Evolutionary conservation across 2,113 vertebrate genomes (phyloP).

Genomic region (Cnemophilus loriae): DNA sequence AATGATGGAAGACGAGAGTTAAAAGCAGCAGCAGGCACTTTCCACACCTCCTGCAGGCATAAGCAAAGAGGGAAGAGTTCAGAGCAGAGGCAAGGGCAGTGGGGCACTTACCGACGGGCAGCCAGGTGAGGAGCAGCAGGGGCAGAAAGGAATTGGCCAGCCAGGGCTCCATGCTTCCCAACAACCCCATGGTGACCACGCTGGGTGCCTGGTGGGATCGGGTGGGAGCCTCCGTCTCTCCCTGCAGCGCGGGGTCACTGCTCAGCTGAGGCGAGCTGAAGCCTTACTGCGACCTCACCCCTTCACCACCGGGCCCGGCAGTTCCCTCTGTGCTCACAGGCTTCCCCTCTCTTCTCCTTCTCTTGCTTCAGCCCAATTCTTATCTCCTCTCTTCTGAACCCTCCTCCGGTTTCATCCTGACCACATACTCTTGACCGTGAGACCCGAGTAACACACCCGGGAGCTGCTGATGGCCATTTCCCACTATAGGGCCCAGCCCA

Average conservation of each 20-base stretch:
- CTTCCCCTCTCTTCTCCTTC: not conserved
- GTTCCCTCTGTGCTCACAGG: not conserved
- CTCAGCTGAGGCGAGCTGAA: not conserved
- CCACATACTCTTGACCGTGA: not conserved
- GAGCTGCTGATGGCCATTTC: not conserved
- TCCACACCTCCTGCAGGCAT: not conserved
- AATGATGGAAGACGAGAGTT: not conserved
- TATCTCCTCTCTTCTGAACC: not conserved
- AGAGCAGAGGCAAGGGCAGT: not conserved
- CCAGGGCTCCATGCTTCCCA: not conserved
- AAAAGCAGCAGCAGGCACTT: not conserved
- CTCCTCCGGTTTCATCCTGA: not conserved
- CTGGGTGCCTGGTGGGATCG: fast-evolving
- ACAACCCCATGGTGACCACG: fast-evolving
- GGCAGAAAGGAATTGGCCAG: not conserved
- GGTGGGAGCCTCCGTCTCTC: fast-evolving
- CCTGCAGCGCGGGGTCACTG: fast-evolving
- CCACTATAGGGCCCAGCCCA: not conserved
- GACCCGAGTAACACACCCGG: fast-evolving
- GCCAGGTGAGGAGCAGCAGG: not conserved
- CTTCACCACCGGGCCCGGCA: fast-evolving
- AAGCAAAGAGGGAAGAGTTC: not conserved
- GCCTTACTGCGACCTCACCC: fast-evolving
- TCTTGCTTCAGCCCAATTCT: not conserved
- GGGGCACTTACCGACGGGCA: not conserved